These are phyloP conservation scores for Staurois parvus DNA, from an alignment of 2,797 vertebrate species.

Conservation along the genomic window DNA sequence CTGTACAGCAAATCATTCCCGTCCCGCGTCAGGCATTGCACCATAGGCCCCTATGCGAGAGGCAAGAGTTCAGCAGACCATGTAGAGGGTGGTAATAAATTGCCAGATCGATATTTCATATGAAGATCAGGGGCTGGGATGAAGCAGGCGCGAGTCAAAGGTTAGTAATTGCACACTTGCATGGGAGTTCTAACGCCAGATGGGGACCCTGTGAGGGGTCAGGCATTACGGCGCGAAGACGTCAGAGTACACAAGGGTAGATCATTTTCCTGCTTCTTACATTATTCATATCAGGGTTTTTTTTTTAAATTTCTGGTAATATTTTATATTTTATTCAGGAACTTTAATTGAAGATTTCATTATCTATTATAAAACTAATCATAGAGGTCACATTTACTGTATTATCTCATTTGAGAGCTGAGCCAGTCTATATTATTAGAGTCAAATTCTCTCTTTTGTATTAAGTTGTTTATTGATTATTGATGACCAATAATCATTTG, in stretches of 20 bases:
- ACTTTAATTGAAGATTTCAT: too few species aligned
- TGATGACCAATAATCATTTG: too few species aligned
- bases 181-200: constrained; percentile 11
- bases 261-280: background rate
- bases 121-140: background rate
- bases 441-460: too few species aligned
- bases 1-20: constrained; percentile 3
- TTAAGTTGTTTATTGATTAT: too few species aligned
- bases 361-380: too few species aligned
- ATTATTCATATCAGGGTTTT: too few species aligned
- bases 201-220: constrained; percentile 17
- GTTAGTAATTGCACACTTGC: constrained; percentile 31
- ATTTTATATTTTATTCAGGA: too few species aligned
- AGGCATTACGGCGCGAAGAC: background rate
- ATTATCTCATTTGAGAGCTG: too few species aligned
- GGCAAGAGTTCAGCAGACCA: background rate
- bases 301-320: too few species aligned
- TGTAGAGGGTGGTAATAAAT: constrained; percentile 24
- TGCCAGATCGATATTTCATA: constrained; percentile 39
- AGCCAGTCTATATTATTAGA: too few species aligned
- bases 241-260: background rate
- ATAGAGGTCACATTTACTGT: too few species aligned
- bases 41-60: background rate
- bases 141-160: background rate
- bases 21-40: background rate